phyloP scores from a whole-genome alignment of 2,888 invertebrate genomes.

The Ennomos erosarius region DNA sequence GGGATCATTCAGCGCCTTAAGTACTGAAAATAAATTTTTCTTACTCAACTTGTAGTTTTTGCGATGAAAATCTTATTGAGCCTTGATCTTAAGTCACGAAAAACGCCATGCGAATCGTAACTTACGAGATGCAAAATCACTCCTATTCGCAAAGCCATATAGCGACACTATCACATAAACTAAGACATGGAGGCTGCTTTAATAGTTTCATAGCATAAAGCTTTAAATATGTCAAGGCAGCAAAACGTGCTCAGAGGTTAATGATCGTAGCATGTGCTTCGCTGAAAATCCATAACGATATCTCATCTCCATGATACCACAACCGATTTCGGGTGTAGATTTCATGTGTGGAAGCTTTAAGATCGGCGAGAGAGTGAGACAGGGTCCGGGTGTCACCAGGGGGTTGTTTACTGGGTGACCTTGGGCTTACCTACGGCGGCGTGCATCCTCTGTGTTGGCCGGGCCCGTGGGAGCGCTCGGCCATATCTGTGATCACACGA shows the following conservation, averaged over 20 bases:
- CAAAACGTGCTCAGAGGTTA: conserved; percentile 17
- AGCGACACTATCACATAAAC: neutral
- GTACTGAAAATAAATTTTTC: too few relatives aligned
- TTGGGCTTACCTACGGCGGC: conserved; percentile 77
- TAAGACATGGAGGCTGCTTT: neutral
- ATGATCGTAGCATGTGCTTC: conserved; percentile 10
- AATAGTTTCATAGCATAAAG: conserved; percentile 5
- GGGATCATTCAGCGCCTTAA: too few relatives aligned
- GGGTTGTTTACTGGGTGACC: conserved; percentile 58
- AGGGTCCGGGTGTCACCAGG: conserved; percentile 9
- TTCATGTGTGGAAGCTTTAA: neutral
- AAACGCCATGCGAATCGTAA: too few relatives aligned
- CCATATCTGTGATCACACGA: conserved; percentile 73
- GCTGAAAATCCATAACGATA: too few relatives aligned
- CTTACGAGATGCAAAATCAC: too few relatives aligned
- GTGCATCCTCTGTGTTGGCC: conserved; percentile 75
- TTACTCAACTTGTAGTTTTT: too few relatives aligned
- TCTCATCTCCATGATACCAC: neutral
- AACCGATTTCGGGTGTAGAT: neutral
- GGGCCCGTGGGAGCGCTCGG: conserved; percentile 72
- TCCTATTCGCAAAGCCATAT: too few relatives aligned
- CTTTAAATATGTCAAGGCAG: neutral
- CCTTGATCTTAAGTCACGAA: too few relatives aligned
- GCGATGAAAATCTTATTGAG: too few relatives aligned
- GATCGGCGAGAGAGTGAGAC: neutral